These are phyloP conservation scores for Idaea dimidiata DNA, from an alignment of 2,888 invertebrate genomes.

Conservation along the genomic window DNA sequence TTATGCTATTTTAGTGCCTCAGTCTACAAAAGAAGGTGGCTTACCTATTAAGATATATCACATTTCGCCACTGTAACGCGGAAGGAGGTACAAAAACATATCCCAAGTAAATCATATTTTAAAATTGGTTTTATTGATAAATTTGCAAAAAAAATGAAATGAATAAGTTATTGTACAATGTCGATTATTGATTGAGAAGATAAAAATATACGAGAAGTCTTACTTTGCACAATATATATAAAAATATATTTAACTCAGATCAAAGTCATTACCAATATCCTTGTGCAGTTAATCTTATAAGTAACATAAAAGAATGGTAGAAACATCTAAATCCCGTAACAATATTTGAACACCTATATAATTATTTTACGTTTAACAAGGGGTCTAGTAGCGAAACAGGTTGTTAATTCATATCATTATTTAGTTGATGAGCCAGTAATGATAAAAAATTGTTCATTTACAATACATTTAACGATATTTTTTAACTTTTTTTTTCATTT, in stretches of 20 bases:
- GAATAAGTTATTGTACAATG: conserved; percentile 76
- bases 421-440: conserved; percentile 67
- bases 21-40: too few species aligned
- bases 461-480: conserved; percentile 69
- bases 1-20: too few species aligned
- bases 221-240: conserved; percentile 76
- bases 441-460: conserved; percentile 75
- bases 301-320: conserved; percentile 70
- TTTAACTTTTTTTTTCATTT: conserved; percentile 50
- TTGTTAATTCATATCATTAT: conserved; percentile 62
- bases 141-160: conserved; percentile 75
- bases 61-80: conserved; percentile 10
- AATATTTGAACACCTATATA: conserved; percentile 80
- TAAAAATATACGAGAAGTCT: conserved; percentile 75
- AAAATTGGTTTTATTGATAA: conserved; percentile 80
- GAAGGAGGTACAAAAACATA: conserved; percentile 47
- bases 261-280: conserved; percentile 79
- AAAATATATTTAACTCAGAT: conserved; percentile 80
- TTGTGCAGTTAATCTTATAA: conserved; percentile 76
- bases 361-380: conserved; percentile 73
- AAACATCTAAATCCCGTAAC: conserved; percentile 77
- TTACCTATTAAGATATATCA: too few species aligned
- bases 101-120: conserved; percentile 62
- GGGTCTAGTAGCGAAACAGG: conserved; percentile 75
- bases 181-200: conserved; percentile 78